Percentiles rank a stretch among this genome's conserved stretches.
These are phyloP conservation scores for Labeo catla DNA, from an alignment of 2,113 vertebrate genomes.

Conservation along the genomic window DNA sequence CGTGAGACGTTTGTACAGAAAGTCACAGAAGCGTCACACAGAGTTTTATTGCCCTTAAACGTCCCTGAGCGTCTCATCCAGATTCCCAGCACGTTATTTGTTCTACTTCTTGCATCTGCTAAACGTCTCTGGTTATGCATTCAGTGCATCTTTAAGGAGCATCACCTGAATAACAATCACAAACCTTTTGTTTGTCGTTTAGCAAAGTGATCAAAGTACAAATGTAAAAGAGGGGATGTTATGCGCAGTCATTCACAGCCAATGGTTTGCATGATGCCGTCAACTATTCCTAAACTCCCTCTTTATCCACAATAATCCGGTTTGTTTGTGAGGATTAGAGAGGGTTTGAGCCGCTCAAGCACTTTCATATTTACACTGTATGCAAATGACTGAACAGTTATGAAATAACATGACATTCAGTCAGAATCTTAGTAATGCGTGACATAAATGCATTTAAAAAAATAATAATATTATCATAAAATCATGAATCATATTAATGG, in stretches of 20 bases:
- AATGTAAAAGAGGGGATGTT: not conserved
- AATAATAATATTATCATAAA: no score
- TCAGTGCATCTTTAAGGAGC: not conserved
- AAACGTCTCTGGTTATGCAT: conserved; percentile 17
- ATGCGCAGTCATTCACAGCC: not conserved
- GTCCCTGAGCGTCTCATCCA: not conserved
- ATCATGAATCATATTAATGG: not conserved
- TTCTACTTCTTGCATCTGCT: not conserved
- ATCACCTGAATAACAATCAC: not conserved
- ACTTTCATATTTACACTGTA: not conserved
- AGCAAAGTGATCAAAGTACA: conserved; percentile 1
- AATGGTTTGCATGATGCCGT: not conserved
- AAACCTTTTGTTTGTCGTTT: not conserved
- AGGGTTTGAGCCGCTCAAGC: not conserved
- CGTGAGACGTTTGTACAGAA: not conserved
- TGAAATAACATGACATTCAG: not conserved
- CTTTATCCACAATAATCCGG: not conserved
- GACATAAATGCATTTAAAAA: not conserved
- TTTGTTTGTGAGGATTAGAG: not conserved
- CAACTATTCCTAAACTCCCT: conserved; percentile 3
- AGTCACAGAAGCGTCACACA: not conserved
- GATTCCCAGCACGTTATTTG: not conserved
- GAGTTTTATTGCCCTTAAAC: not conserved
- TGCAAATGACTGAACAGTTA: not conserved
- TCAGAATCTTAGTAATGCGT: not conserved